phyloP scores from a whole-genome alignment of 2,888 invertebrate genomes.

The Epirrhoe alternata region DNA sequence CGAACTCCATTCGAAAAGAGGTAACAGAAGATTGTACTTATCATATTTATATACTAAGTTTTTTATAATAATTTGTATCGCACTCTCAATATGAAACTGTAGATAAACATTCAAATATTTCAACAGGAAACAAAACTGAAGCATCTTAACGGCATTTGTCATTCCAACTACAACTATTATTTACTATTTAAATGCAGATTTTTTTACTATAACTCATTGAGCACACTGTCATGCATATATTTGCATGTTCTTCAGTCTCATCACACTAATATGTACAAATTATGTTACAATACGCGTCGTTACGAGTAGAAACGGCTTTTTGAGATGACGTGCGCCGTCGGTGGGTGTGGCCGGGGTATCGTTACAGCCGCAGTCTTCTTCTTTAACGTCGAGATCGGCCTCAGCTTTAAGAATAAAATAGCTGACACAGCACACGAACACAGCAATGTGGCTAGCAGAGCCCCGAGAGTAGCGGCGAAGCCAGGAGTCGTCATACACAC shows the following conservation, averaged over 20 bases:
- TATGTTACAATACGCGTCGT: conserved; percentile 68
- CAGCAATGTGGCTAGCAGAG: conserved; percentile 92
- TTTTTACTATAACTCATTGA: conserved; percentile 56
- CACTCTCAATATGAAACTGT: conserved; percentile 44
- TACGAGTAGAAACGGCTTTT: conserved; percentile 90
- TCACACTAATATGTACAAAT: conserved; percentile 84
- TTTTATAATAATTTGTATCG: conserved; percentile 59
- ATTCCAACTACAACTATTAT: conserved; percentile 51
- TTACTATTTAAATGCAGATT: conserved; percentile 48
- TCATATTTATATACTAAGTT: conserved; percentile 72
- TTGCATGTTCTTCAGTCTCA: conserved; percentile 82
- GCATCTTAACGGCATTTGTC: conserved; percentile 51
- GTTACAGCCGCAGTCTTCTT: conserved; percentile 82
- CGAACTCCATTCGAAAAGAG: conserved; percentile 73
- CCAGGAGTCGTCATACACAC: conserved; percentile 98
- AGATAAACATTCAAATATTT: conserved; percentile 46
- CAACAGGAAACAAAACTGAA: conserved; percentile 59
- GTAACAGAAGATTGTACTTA: conserved; percentile 84
- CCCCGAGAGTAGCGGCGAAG: conserved; percentile 93
- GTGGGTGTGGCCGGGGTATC: conserved; percentile 77
- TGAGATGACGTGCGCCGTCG: conserved; percentile 77
- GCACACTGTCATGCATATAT: conserved; percentile 73
- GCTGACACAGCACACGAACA: conserved; percentile 94
- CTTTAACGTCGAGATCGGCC: conserved; percentile 87
- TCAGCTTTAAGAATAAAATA: conserved; percentile 92